These are phyloP conservation scores for Trogon melanurus DNA, from an alignment of 2,113 vertebrate species.

Conservation along the genomic window DNA sequence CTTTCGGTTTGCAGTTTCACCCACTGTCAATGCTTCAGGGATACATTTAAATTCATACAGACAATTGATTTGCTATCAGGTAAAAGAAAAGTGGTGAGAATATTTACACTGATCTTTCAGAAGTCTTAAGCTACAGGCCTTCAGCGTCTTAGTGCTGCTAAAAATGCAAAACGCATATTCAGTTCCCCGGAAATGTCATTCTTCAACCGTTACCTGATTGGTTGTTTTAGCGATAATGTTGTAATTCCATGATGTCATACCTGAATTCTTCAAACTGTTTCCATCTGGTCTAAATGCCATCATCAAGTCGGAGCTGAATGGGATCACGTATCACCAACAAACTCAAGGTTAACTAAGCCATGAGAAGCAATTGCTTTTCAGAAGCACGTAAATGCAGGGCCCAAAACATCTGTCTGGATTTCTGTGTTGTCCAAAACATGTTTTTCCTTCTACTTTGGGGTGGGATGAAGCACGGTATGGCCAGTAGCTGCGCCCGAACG, in stretches of 20 bases:
- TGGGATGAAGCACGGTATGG: neutral
- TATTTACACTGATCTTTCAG: neutral
- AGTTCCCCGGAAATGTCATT: neutral
- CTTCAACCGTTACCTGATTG: neutral
- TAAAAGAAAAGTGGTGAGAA: neutral
- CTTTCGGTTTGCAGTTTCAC: neutral
- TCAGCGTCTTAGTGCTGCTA: neutral
- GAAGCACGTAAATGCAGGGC: rapidly evolving
- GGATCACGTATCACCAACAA: neutral
- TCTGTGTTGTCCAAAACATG: neutral
- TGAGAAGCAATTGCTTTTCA: neutral
- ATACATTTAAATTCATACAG: neutral
- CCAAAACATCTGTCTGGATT: neutral
- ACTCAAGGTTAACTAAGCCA: neutral
- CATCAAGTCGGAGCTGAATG: neutral
- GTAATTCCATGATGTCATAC: neutral
- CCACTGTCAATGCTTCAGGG: neutral
- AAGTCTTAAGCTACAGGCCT: rapidly evolving
- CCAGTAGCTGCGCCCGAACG: neutral
- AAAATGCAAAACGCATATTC: neutral
- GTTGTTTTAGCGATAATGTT: neutral
- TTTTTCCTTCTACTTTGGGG: neutral
- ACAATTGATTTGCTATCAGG: neutral
- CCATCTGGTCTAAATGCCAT: constrained; percentile 47
- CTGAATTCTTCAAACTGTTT: constrained; percentile 48